Evolutionary conservation across 2,888 invertebrate species (phyloP).

Genomic region (Epiblema foenella): DNA sequence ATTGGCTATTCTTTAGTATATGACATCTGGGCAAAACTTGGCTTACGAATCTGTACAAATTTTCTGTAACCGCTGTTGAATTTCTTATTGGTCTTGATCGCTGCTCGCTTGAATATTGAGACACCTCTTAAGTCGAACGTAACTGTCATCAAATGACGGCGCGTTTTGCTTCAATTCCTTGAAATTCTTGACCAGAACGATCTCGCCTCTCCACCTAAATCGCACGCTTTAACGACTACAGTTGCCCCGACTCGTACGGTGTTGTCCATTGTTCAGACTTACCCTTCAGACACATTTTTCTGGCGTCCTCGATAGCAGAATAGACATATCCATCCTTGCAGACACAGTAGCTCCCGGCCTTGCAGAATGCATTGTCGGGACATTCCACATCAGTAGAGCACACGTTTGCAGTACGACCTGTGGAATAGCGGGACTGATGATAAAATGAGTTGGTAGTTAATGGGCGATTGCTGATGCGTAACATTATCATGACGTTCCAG

Average conservation of each 20-base stretch:
- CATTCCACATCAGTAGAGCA: constrained; percentile 76
- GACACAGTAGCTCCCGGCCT: constrained; percentile 74
- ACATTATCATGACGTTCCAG: no score
- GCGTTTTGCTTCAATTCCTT: neutral
- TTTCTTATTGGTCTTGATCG: neutral
- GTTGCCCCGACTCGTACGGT: neutral
- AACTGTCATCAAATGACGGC: no score
- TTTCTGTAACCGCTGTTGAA: no score
- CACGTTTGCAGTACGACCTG: constrained; percentile 78
- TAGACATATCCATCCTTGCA: constrained; percentile 80
- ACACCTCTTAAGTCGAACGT: neutral
- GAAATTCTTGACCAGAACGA: neutral
- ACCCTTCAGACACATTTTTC: constrained; percentile 79
- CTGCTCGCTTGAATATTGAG: neutral
- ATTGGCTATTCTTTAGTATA: no score
- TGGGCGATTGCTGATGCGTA: neutral
- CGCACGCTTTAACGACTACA: neutral
- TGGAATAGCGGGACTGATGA: neutral
- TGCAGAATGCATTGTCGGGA: constrained; percentile 81
- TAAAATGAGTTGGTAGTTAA: neutral
- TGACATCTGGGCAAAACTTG: no score
- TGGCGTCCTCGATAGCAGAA: constrained; percentile 71
- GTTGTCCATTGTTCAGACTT: constrained; percentile 22
- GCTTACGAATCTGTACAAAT: no score
- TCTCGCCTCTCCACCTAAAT: neutral